These are phyloP conservation scores for Gonioctena quinquepunctata DNA, from an alignment of 1,140 invertebrate species.

Conservation along the genomic window DNA sequence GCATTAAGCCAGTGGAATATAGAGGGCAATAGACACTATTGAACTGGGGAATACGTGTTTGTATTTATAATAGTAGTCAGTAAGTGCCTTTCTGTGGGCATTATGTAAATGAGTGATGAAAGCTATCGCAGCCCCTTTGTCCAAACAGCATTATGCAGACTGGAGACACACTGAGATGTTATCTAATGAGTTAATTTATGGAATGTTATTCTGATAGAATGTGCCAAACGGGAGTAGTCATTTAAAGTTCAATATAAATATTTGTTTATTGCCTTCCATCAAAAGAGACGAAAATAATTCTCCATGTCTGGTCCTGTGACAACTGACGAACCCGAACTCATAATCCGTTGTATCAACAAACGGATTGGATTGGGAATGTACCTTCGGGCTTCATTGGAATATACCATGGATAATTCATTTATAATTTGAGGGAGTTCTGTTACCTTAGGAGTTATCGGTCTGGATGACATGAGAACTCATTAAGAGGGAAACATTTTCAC, in stretches of 20 bases:
- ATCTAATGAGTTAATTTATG: conserved; percentile 54
- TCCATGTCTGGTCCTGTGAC: not conserved
- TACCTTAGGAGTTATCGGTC: not conserved
- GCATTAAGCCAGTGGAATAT: not conserved
- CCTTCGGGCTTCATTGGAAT: conserved; percentile 6
- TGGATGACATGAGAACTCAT: not conserved
- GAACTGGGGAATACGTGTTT: conserved; percentile 36
- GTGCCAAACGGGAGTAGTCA: conserved; percentile 43
- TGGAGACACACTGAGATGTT: conserved; percentile 42
- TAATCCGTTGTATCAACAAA: conserved; percentile 16
- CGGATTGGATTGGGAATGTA: conserved; percentile 2
- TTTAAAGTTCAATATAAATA: conserved; percentile 48
- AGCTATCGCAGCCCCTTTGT: conserved; percentile 49
- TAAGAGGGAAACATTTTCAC: not conserved
- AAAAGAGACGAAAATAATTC: conserved; percentile 20
- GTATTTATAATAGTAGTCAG: conserved; percentile 50
- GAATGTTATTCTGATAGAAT: conserved; percentile 47
- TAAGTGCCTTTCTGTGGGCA: conserved; percentile 48
- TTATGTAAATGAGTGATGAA: conserved; percentile 53
- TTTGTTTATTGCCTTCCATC: conserved; percentile 41
- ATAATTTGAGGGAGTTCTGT: not conserved
- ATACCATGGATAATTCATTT: conserved; percentile 3
- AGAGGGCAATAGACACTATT: conserved; percentile 2
- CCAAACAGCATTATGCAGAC: conserved; percentile 50
- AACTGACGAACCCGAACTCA: not conserved